Conservation (phyloP, 2,113 vertebrate species). For the Enhydra lutris region DNA sequence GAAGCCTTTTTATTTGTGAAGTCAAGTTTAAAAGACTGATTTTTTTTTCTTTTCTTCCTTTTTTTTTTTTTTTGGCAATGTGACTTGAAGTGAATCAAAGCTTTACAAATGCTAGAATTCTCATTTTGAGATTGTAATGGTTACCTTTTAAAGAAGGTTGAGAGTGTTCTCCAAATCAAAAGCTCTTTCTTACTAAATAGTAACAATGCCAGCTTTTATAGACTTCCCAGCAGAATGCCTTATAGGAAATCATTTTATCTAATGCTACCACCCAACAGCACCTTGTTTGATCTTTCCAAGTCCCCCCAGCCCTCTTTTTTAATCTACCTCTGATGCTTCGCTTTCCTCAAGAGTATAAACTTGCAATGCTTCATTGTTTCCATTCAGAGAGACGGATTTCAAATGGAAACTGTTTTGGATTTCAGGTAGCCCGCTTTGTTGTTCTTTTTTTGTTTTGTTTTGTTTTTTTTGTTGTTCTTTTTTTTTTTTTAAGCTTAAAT, state of each 20-base stretch:
- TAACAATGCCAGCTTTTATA: constrained; percentile 10
- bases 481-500: background rate
- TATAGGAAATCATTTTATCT: constrained; percentile 42
- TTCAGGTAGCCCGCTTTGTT: background rate
- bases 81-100: background rate
- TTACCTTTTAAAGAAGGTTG: background rate
- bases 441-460: background rate
- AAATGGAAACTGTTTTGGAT: background rate
- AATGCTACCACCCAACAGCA: background rate
- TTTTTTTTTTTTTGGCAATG: background rate
- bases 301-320: background rate
- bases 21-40: background rate
- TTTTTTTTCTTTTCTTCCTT: background rate
- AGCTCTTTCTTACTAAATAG: background rate
- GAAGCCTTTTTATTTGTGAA: background rate
- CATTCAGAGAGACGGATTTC: background rate
- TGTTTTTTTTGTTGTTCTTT: no score
- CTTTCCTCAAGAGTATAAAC: background rate
- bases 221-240: background rate
- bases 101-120: background rate
- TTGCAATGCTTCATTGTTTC: background rate
- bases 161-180: background rate
- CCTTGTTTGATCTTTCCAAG: background rate
- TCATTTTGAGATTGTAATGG: background rate
- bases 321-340: background rate